These are phyloP conservation scores for Calephelis perditalis DNA, from an alignment of 2,888 invertebrate genomes.

Conservation along the genomic window DNA sequence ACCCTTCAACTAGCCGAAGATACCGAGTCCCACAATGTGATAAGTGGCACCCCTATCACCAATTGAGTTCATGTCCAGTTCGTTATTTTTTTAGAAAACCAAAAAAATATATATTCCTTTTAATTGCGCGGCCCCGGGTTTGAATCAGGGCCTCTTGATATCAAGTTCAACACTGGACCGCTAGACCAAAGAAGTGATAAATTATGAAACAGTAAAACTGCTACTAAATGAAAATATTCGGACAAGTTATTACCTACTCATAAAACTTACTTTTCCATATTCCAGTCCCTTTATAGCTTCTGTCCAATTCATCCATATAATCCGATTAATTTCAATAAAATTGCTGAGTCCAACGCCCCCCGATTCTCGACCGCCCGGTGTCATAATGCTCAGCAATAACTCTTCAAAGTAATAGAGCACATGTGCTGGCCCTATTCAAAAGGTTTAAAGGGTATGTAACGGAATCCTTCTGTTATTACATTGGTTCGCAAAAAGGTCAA, in stretches of 20 bases:
- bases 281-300: constrained; percentile 2
- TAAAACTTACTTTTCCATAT: constrained; percentile 7
- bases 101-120: too few species aligned
- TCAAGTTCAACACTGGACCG: too few species aligned
- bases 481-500: constrained; percentile 42
- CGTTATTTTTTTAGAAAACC: too few species aligned
- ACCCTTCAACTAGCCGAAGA: too few species aligned
- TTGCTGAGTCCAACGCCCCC: constrained; percentile 13
- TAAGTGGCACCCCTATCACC: too few species aligned
- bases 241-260: not conserved
- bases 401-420: constrained; percentile 50
- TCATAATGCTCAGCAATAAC: constrained; percentile 51
- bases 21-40: too few species aligned
- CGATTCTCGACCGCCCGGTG: constrained; percentile 32
- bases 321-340: constrained; percentile 13
- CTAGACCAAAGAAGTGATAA: too few species aligned
- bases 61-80: too few species aligned
- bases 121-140: too few species aligned
- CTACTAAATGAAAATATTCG: too few species aligned
- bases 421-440: constrained; percentile 43
- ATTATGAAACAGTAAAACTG: too few species aligned
- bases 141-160: too few species aligned
- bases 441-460: constrained; percentile 45
- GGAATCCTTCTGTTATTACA: constrained; percentile 34
- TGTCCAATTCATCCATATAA: constrained; percentile 10